Base-by-base conservation (phyloP, 2,797 vertebrate species). In the Cyclopterus lumpus region DNA sequence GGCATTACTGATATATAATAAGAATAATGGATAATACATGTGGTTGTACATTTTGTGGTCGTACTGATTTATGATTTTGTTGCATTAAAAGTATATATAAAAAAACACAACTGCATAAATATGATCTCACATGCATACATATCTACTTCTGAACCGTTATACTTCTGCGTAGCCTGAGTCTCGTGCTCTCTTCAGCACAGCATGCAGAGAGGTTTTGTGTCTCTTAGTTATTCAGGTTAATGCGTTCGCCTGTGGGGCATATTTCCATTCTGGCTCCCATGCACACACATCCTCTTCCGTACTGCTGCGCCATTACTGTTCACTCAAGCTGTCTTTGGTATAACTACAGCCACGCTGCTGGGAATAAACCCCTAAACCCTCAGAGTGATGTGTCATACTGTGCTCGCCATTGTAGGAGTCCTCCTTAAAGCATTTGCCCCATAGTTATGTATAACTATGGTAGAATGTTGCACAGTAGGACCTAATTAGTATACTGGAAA, bases 191-290 rank as follows among this genome's bases (percentile, higher is more conserved):
- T 84, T 77, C 84, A 71, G 82, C 67, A 48, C 60, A 76, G 83
- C 78, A 82, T 62, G 78, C 78, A 51, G 69, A 81, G 77, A 79
- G 86, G 73, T 80, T 85, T 74, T 75, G 77, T 71, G 76, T 77
- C 77, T 89, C 86, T 92, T 86, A 85, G 84, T 90, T 91, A 92
- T 93, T 91, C 88, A 92, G 90, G 92, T 92, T 93, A 90, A 93
- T 90, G 86, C 28, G 20, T 92, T 90, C 15, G 81, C 79, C 89
- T 83, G 73, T 82, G 85, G 88, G 91, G 82, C 80, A 84, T 78
- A 86, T 88, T 88, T 89, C 86, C 88, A 90, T 90, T 87, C 86
- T 84, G 84, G 73, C 83, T 90, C 79, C 44, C 73, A 55, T 75
- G 85, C 86, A 71, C 77, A 83, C 86, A 78, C 81, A 87, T 81